Evolutionary conservation across 2,888 invertebrate genomes (phyloP).

Genomic region (Heliconius cydno): DNA sequence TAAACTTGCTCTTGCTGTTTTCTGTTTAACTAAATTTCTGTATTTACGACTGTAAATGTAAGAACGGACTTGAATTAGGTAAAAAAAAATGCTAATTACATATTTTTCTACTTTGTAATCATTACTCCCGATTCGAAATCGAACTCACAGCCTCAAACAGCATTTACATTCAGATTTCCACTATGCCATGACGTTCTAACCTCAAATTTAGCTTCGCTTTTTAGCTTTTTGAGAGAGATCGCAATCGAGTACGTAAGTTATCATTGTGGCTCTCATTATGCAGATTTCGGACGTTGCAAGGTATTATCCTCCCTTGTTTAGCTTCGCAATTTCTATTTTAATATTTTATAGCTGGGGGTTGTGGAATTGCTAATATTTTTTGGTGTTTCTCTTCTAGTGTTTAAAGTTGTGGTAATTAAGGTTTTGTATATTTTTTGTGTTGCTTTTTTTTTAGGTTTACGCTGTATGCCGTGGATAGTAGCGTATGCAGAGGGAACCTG

Average conservation of each 20-base stretch:
- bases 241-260: constrained; percentile 9
- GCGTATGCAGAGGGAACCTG: neutral
- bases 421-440: neutral
- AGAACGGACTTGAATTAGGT: neutral
- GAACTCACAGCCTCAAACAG: no score
- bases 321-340: constrained; percentile 29
- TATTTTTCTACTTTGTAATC: no score
- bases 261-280: constrained; percentile 34
- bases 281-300: constrained; percentile 34
- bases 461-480: neutral
- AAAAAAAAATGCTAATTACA: neutral
- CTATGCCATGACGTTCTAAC: neutral
- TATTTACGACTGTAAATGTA: neutral
- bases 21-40: neutral
- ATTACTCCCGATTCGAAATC: no score
- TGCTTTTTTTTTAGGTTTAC: neutral
- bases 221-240: constrained; percentile 10
- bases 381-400: neutral
- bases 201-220: neutral
- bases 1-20: neutral
- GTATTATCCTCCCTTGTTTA: neutral
- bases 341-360: constrained; percentile 2
- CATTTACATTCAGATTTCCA: no score
- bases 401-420: neutral
- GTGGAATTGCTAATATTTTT: neutral